These are phyloP conservation scores for Pachycephus smyrnensis DNA, from an alignment of 2,888 invertebrate species.

Conservation along the genomic window DNA sequence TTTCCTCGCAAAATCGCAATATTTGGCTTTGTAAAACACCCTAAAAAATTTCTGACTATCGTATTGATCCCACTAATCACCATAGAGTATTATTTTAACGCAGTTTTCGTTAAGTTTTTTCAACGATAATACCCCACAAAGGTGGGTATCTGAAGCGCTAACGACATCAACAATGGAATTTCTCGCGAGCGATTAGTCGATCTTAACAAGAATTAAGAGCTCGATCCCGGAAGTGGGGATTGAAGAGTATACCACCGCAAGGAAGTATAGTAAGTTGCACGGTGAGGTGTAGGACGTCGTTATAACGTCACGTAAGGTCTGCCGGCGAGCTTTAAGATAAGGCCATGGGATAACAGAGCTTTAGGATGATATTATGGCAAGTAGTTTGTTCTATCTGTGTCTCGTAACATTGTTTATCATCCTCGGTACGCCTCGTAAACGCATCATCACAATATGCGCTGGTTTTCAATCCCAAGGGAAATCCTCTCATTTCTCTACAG, in stretches of 20 bases:
- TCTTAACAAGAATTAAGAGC: neutral
- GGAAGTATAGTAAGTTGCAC: neutral
- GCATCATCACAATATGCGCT: conserved; percentile 22
- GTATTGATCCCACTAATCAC: neutral
- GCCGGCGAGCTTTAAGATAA: conserved; percentile 20
- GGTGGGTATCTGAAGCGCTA: neutral
- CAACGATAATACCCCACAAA: neutral
- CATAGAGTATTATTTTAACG: neutral
- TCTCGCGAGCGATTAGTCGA: neutral
- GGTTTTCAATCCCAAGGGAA: neutral
- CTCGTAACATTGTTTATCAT: conserved; percentile 41
- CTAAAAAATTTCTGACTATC: neutral
- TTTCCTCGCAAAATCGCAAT: neutral
- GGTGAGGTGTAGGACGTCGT: neutral
- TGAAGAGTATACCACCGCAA: neutral
- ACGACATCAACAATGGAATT: neutral
- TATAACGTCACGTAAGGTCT: neutral
- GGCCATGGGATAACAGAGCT: conserved; percentile 17
- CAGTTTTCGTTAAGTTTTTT: neutral
- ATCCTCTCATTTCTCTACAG: neutral
- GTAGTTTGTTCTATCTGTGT: conserved; percentile 24
- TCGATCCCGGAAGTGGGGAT: neutral
- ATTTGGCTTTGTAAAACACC: no score
- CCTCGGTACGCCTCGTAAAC: conserved; percentile 31
- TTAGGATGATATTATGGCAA: conserved; percentile 18